Evolutionary conservation across 2,888 invertebrate species (phyloP).

Genomic region (Atherix ibis): DNA sequence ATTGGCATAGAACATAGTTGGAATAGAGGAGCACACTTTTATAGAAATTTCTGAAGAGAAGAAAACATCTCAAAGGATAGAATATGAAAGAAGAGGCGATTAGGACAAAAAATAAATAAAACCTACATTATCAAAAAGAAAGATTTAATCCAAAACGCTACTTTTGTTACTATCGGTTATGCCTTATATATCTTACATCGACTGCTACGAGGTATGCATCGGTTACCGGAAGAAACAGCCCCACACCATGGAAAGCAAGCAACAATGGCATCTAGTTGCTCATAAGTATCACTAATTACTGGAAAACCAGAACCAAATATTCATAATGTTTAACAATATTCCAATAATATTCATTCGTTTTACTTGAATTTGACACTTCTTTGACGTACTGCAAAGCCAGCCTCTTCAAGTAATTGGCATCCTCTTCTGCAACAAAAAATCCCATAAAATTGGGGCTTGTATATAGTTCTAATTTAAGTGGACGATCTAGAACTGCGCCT

Average conservation of each 20-base stretch:
- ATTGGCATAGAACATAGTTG: too few species aligned
- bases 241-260: constrained; percentile 66
- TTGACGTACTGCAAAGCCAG: constrained; percentile 67
- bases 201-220: constrained; percentile 44
- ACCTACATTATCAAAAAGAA: too few species aligned
- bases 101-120: too few species aligned
- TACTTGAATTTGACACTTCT: constrained; percentile 59
- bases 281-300: constrained; percentile 48
- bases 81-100: too few species aligned
- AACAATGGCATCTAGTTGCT: constrained; percentile 57
- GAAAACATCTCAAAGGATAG: too few species aligned
- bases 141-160: too few species aligned
- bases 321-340: background rate
- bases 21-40: too few species aligned
- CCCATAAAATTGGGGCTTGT: constrained; percentile 84
- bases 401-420: constrained; percentile 63
- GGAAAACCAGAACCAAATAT: constrained; percentile 6
- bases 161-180: too few species aligned
- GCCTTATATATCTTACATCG: constrained; percentile 37
- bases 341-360: too few species aligned
- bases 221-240: constrained; percentile 39
- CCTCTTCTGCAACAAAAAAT: constrained; percentile 67
- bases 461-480: constrained; percentile 62
- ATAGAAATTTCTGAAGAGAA: too few species aligned
- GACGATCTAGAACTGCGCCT: constrained; percentile 46